Evolutionary conservation across 2,888 invertebrate species (phyloP).

Genomic region (Ennomos fuscantarius): DNA sequence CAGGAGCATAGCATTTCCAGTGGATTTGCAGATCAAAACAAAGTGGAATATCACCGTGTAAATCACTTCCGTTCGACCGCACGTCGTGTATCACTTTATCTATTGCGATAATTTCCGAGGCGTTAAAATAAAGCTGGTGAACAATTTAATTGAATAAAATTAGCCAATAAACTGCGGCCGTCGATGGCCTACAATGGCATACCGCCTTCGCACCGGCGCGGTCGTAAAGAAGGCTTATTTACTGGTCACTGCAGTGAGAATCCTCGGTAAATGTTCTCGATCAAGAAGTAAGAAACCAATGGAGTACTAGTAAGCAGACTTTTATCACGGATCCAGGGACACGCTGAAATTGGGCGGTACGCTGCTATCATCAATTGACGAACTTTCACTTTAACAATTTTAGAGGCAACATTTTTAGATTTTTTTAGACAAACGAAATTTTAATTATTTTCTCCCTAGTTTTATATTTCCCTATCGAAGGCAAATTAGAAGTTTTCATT

Average conservation of each 20-base stretch:
- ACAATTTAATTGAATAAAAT: constrained; percentile 85
- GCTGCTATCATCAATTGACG: too few species aligned
- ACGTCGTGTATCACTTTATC: constrained; percentile 62
- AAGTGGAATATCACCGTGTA: constrained; percentile 45
- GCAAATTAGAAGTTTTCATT: too few species aligned
- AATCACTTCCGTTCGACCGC: constrained; percentile 57
- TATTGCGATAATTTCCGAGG: constrained; percentile 76
- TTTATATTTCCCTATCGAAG: too few species aligned
- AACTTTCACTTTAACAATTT: too few species aligned
- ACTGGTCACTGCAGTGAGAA: constrained; percentile 68
- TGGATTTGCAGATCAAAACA: constrained; percentile 13
- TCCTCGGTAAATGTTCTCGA: constrained; percentile 66
- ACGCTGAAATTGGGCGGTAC: too few species aligned
- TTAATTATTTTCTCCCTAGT: too few species aligned
- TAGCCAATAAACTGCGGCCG: constrained; percentile 80
- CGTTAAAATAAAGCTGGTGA: constrained; percentile 64
- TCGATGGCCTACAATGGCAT: constrained; percentile 81
- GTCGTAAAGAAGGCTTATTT: constrained; percentile 78
- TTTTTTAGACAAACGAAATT: too few species aligned
- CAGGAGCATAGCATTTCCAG: constrained; percentile 1
- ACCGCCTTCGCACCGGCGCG: constrained; percentile 61
- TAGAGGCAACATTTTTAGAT: too few species aligned
- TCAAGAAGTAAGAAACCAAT: too few species aligned
- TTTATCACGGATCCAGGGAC: too few species aligned
- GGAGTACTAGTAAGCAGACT: too few species aligned